phyloP scores from a whole-genome alignment of 2,113 vertebrate genomes.

The Petrocephalus microphthalmus region DNA sequence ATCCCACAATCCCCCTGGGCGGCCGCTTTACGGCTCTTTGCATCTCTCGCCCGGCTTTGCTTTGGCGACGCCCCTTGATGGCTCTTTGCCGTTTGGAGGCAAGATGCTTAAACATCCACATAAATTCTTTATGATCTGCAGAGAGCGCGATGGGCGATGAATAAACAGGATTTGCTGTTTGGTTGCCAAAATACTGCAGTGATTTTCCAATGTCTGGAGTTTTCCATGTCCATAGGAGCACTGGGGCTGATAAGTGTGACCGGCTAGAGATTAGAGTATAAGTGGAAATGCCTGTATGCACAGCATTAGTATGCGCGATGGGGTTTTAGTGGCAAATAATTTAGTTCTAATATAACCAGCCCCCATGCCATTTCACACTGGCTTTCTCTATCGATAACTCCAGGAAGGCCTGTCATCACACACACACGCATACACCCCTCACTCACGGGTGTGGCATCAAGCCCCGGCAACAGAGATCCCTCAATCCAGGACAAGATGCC shows the following conservation, averaged over 20 bases:
- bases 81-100: neutral
- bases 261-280: neutral
- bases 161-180: neutral
- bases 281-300: neutral
- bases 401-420: neutral
- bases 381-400: neutral
- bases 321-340: neutral
- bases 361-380: neutral
- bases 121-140: neutral
- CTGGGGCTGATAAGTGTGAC: neutral
- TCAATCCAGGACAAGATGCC: constrained; percentile 23
- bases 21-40: neutral
- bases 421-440: neutral
- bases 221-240: neutral
- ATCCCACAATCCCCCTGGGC: neutral
- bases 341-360: neutral
- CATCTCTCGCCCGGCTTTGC: neutral
- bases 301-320: neutral
- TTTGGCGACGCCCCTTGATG: neutral
- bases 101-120: neutral
- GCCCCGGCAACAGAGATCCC: neutral
- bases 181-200: neutral
- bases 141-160: neutral
- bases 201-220: neutral
- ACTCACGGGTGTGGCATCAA: neutral